These are phyloP conservation scores for Cassiopea andromeda DNA, from an alignment of 30 jellyfish, hydroid and myxozoan species.

Conservation along the genomic window DNA sequence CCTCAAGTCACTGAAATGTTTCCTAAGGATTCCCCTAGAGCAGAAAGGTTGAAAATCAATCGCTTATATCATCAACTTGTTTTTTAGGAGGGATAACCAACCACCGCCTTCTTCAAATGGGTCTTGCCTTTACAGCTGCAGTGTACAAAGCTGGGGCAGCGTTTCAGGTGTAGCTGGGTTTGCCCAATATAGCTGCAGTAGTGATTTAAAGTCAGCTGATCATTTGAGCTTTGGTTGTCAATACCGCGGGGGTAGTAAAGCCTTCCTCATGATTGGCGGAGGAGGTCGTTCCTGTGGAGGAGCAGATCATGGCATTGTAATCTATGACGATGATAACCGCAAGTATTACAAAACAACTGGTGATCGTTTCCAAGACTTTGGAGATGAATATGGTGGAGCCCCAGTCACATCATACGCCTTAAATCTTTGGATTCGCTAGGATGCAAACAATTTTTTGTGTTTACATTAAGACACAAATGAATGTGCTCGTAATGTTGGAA, in stretches of 20 bases:
- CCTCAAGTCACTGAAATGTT: too few relatives aligned
- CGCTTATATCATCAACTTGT: too few relatives aligned
- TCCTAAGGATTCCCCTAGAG: too few relatives aligned
- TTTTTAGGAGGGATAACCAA: too few relatives aligned
- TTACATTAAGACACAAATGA: too few relatives aligned
- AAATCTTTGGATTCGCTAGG: conserved; percentile 6
- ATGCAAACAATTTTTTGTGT: background rate
- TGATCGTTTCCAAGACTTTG: background rate
- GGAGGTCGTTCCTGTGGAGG: conserved; percentile 4
- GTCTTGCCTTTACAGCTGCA: too few relatives aligned
- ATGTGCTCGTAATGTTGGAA: too few relatives aligned
- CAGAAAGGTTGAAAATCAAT: too few relatives aligned
- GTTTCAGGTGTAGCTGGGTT: conserved; percentile 10
- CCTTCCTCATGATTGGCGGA: conserved; percentile 6
- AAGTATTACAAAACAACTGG: background rate
- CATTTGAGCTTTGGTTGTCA: conserved; percentile 4
- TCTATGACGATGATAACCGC: background rate
- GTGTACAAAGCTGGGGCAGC: background rate
- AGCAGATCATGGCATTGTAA: background rate
- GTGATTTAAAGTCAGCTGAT: background rate
- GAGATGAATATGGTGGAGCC: background rate
- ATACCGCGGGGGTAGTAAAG: background rate
- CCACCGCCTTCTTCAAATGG: too few relatives aligned
- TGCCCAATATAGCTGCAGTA: conserved; percentile 1
- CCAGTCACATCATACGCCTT: background rate